phyloP scores from a whole-genome alignment of 2,113 vertebrate genomes.

The Leptobrachium leishanense region DNA sequence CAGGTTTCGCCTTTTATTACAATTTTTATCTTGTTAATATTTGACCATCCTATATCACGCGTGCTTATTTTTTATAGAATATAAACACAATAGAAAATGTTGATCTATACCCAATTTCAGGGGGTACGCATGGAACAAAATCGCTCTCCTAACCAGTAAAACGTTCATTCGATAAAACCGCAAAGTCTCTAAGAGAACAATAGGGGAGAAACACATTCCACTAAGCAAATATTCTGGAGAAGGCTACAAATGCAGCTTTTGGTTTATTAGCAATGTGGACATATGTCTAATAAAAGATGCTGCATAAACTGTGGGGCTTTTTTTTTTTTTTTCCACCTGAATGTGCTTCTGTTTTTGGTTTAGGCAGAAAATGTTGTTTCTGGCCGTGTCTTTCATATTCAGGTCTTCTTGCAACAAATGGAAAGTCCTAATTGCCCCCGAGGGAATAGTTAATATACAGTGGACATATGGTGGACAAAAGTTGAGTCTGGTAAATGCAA shows the following conservation, averaged over 20 bases:
- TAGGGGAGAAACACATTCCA: background rate
- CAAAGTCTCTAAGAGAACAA: background rate
- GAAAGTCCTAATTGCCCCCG: slow-evolving; percentile 88
- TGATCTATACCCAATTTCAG: too few species aligned
- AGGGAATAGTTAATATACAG: slow-evolving; percentile 86
- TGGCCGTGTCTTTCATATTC: slow-evolving; percentile 87
- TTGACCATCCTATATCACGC: too few species aligned
- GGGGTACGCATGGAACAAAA: too few species aligned
- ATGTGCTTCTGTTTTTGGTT: slow-evolving; percentile 93
- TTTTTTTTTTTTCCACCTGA: slow-evolving; percentile 64
- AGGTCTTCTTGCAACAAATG: slow-evolving; percentile 96
- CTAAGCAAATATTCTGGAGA: background rate
- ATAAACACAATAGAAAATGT: too few species aligned
- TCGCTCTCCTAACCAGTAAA: too few species aligned
- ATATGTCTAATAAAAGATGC: slow-evolving; percentile 84
- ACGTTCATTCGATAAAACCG: too few species aligned
- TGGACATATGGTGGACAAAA: slow-evolving; percentile 94
- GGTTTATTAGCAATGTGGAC: slow-evolving; percentile 74
- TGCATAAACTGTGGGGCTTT: slow-evolving; percentile 73
- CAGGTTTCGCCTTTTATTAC: too few species aligned
- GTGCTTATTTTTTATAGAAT: too few species aligned
- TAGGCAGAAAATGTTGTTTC: slow-evolving; percentile 92
- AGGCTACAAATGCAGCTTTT: slow-evolving; percentile 73
- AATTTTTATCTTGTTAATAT: too few species aligned
- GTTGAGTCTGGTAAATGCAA: slow-evolving; percentile 79